phyloP scores from a whole-genome alignment of 2,888 invertebrate species.

The Synergus japonicus region DNA sequence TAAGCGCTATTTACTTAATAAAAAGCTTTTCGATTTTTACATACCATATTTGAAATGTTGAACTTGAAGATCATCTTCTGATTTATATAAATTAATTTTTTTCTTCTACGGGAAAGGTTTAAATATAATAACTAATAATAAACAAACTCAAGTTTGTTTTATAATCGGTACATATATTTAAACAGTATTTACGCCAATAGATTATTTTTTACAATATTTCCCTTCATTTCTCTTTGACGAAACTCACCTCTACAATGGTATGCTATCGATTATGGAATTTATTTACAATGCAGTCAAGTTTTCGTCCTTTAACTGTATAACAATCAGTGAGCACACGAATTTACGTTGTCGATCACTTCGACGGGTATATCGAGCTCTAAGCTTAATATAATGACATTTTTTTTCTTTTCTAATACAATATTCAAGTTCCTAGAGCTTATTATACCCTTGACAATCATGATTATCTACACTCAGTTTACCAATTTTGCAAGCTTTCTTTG shows the following conservation, averaged over 20 bases:
- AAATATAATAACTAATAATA: not conserved
- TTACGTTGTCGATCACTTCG: conserved; percentile 17
- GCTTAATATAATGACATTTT: not conserved
- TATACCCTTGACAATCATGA: not conserved
- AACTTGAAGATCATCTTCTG: too few relatives aligned
- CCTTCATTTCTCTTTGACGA: conserved; percentile 52
- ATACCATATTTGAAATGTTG: too few relatives aligned
- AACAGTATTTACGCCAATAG: conserved; percentile 73
- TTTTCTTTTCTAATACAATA: not conserved
- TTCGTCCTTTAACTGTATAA: conserved; percentile 43
- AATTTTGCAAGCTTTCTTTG: not conserved
- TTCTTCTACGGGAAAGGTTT: not conserved
- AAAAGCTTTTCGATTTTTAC: too few relatives aligned
- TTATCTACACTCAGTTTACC: not conserved
- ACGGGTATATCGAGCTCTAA: conserved; percentile 18
- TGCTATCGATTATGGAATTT: conserved; percentile 59
- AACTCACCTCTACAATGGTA: conserved; percentile 33
- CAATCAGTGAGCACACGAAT: conserved; percentile 13
- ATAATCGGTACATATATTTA: conserved; percentile 74
- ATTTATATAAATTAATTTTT: too few relatives aligned
- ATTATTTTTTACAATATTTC: conserved; percentile 69
- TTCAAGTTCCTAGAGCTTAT: not conserved
- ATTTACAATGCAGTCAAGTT: conserved; percentile 64
- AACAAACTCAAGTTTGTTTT: conserved; percentile 52
- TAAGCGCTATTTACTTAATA: too few relatives aligned